phyloP scores from a whole-genome alignment of 2,113 vertebrate species.

The Nettapus auritus region DNA sequence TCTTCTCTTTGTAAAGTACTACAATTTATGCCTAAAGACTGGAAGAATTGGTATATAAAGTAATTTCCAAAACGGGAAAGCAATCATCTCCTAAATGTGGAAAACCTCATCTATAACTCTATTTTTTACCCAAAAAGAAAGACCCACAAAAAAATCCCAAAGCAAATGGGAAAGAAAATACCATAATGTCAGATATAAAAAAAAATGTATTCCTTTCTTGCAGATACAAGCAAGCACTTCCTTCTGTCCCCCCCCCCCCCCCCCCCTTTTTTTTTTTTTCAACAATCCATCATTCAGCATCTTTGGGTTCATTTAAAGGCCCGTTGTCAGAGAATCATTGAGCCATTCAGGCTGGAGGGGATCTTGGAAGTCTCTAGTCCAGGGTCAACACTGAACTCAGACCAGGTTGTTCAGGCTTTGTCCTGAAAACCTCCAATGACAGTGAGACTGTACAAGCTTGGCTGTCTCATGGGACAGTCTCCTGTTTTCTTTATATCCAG shows the following conservation, averaged over 20 bases:
- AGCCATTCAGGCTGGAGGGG: background rate
- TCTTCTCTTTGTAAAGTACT: background rate
- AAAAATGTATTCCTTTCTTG: background rate
- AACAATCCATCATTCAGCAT: background rate
- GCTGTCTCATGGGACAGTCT: background rate
- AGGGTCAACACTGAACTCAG: background rate
- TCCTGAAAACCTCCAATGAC: background rate
- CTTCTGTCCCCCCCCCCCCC: background rate
- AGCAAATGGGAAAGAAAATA: background rate
- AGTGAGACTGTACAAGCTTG: background rate
- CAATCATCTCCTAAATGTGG: background rate
- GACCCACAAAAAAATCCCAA: no score
- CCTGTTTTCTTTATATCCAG: background rate
- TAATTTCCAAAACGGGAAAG: conserved; percentile 40
- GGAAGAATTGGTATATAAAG: conserved; percentile 23
- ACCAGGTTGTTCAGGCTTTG: background rate
- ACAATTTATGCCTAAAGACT: conserved; percentile 25
- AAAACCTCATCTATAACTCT: background rate
- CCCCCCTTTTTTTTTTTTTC: background rate
- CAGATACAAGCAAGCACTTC: background rate
- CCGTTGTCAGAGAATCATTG: background rate
- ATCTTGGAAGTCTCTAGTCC: background rate
- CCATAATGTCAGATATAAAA: background rate
- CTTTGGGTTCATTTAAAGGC: background rate
- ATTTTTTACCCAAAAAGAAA: background rate